phyloP scores from a whole-genome alignment of 2,113 vertebrate species.

The Chrysemys picta region DNA sequence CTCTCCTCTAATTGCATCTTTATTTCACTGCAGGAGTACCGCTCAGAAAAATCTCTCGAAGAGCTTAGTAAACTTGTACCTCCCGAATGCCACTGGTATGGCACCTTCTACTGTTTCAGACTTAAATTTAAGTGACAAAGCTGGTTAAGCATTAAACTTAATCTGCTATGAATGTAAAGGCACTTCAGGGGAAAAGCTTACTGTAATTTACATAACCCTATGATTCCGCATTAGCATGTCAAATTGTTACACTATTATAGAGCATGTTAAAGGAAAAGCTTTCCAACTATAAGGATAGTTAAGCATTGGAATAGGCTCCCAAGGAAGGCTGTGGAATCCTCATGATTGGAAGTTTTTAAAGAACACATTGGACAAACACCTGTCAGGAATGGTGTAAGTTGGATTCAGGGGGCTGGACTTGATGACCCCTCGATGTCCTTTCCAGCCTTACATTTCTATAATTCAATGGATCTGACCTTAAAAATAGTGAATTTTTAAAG shows the following conservation, averaged over 20 bases:
- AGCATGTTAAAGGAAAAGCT: background rate
- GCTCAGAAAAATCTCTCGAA: constrained; percentile 97
- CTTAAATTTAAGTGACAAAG: background rate
- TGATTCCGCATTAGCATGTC: background rate
- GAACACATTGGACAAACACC: background rate
- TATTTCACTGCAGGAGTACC: constrained; percentile 88
- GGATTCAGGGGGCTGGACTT: background rate
- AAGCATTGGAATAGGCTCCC: background rate
- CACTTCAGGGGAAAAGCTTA: background rate
- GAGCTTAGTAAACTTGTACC: constrained; percentile 96
- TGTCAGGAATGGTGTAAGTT: background rate
- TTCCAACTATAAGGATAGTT: background rate
- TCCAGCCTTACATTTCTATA: background rate
- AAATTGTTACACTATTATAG: background rate
- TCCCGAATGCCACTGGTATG: constrained; percentile 97
- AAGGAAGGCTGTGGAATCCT: background rate
- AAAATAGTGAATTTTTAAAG: background rate
- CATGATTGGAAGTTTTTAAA: background rate
- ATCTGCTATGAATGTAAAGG: background rate
- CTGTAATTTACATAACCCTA: background rate
- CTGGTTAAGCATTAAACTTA: background rate
- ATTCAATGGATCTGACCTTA: background rate
- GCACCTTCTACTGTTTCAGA: background rate
- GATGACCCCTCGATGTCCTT: background rate
- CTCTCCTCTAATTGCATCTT: background rate